Evolutionary conservation across 2,797 vertebrate species (phyloP).

Genomic region (Micromesistius poutassou): DNA sequence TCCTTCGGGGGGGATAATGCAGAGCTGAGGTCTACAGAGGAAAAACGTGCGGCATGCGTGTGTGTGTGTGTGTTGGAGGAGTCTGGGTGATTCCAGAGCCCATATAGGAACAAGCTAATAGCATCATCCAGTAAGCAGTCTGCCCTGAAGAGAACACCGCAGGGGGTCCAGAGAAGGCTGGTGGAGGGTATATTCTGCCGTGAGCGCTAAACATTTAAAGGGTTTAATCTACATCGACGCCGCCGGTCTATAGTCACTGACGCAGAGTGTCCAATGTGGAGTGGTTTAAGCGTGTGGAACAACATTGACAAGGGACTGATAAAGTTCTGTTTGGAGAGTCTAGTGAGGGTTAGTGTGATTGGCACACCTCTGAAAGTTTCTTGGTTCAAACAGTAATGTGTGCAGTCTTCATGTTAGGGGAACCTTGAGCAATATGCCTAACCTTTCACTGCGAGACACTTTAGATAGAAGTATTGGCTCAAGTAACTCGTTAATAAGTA

Average conservation of each 20-base stretch:
- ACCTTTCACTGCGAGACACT: not conserved
- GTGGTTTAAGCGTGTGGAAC: not conserved
- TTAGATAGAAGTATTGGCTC: not conserved
- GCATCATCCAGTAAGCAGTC: not conserved
- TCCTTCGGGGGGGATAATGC: not conserved
- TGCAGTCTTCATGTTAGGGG: not conserved
- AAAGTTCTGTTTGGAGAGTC: not conserved
- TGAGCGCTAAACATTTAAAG: not conserved
- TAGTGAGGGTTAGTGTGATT: not conserved
- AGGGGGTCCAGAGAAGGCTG: not conserved
- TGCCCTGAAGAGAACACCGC: not conserved
- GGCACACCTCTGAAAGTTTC: not conserved
- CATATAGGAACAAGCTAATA: not conserved
- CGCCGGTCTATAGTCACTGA: not conserved
- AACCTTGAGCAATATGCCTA: no score
- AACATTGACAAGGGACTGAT: not conserved
- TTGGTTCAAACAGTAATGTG: not conserved
- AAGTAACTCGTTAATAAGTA: not conserved
- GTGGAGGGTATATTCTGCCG: not conserved
- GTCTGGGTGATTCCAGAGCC: not conserved
- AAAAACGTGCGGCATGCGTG: not conserved
- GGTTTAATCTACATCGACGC: conserved; percentile 30
- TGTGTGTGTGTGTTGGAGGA: not conserved
- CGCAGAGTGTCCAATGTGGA: not conserved
- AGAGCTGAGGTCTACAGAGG: not conserved